Evolutionary conservation across 2,797 vertebrate species (phyloP), one percentile per base, ranked within the genome.

Genomic region (Apogon talboti): DNA sequence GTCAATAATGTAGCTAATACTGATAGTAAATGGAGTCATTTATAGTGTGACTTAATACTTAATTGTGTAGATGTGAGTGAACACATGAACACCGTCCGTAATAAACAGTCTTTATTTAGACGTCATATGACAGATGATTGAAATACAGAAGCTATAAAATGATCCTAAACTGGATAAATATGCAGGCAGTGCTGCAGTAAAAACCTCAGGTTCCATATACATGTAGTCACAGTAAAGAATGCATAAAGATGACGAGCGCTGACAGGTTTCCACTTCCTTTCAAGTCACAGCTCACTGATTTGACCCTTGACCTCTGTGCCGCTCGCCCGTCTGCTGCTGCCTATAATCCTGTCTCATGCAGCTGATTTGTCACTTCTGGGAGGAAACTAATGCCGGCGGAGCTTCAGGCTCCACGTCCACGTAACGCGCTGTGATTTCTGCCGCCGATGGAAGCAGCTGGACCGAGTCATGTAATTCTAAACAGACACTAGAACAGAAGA

Each of bases 381-480:
- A 43, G 37, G 48, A 43, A 44, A 45, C n/a, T 0, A 11, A 55
- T 54, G 52, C 30, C 30, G 7, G 30, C 8, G 7, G 30, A 33
- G 30, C 30, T 33, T 33, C 30, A 7, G 30, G 30, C 30, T 33
- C 30, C 30, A 33, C 30, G 30, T 33, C 8, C 30, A 33, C 6
- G 6, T 9, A 33, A 6, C 6, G 7, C 30, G 7, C 6, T 33
- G 30, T 33, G 30, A 33, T 33, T 33, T 33, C 30, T 37, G 52
- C 35, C 18, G 16, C 52, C 24, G 41, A 41, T 41, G 24, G 52
- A 40, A 42, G 47, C 35, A 60, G 44, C 55, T 44, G 46, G 54
- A 66, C 33, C 45, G 19, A 40, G 28, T 66, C 67, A 66, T 63
- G 24, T 12, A 15, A 45, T 60, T 24, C 33, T 54, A 37, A 61